These are phyloP conservation scores for Paramormyrops kingsleyae DNA, from an alignment of 2,113 vertebrate genomes.

Conservation along the genomic window DNA sequence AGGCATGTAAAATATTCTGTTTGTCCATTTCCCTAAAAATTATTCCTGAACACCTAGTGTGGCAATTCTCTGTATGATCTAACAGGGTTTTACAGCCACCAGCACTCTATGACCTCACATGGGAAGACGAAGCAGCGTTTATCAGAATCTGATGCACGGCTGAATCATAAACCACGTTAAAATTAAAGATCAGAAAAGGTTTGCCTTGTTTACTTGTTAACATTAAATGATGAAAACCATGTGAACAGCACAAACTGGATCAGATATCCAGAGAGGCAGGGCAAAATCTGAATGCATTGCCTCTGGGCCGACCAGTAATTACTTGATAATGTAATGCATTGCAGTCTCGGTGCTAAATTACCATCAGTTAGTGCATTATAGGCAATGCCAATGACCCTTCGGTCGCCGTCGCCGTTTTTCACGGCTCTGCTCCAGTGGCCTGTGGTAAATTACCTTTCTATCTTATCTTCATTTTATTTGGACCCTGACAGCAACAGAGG, in stretches of 20 bases:
- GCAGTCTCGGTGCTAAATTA: background rate
- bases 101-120: background rate
- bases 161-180: background rate
- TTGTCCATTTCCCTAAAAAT: background rate
- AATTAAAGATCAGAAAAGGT: background rate
- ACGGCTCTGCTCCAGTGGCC: background rate
- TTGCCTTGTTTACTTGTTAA: background rate
- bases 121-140: background rate
- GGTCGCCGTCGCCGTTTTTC: background rate
- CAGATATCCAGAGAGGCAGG: background rate
- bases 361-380: background rate
- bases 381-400: background rate
- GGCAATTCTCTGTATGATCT: background rate
- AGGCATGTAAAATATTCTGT: background rate
- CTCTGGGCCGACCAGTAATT: background rate
- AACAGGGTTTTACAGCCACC: background rate
- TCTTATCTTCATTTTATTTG: slow-evolving; percentile 10
- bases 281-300: background rate
- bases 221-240: background rate
- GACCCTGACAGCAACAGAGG: background rate
- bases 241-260: background rate
- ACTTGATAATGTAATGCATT: slow-evolving; percentile 6
- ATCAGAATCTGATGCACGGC: background rate
- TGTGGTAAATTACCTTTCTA: background rate
- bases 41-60: background rate